Percentiles rank a stretch among this genome's conserved stretches.
Evolutionary conservation across 1,140 invertebrate species (phyloP).

Genomic region (Antheraea mylitta): DNA sequence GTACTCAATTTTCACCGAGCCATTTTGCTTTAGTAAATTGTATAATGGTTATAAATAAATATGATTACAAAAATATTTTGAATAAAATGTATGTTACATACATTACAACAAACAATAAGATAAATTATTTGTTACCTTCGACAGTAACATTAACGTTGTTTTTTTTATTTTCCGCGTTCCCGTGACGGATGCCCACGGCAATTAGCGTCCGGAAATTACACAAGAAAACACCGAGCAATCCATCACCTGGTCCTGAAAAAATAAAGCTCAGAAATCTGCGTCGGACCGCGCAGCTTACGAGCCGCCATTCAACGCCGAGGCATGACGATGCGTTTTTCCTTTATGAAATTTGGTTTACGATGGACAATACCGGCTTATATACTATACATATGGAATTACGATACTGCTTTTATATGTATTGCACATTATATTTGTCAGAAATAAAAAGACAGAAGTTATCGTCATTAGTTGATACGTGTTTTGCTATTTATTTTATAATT

Average conservation of each 20-base stretch:
- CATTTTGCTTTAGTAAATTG: too few species aligned
- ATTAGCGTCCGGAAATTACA: conserved; percentile 74
- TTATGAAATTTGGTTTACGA: background rate
- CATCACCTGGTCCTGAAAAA: conserved; percentile 68
- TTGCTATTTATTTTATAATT: too few species aligned
- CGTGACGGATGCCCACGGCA: conserved; percentile 65
- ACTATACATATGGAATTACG: too few species aligned
- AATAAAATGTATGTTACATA: too few species aligned
- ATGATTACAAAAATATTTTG: too few species aligned
- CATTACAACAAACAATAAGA: conserved; percentile 9
- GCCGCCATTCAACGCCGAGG: conserved; percentile 47
- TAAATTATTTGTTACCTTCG: conserved; percentile 28
- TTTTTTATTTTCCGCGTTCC: conserved; percentile 35
- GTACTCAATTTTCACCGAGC: too few species aligned
- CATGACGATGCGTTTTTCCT: conserved; percentile 38
- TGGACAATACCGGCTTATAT: background rate
- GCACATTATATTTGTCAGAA: too few species aligned
- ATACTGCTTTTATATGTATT: too few species aligned
- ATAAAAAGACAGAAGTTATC: too few species aligned
- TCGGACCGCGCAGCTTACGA: conserved; percentile 38
- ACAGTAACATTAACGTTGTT: conserved; percentile 18
- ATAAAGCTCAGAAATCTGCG: conserved; percentile 68
- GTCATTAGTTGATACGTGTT: too few species aligned
- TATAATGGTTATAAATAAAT: too few species aligned
- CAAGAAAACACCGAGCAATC: conserved; percentile 67